Percentiles rank a stretch among this genome's conserved stretches.
These are phyloP conservation scores for Dermatophagoides farinae DNA, from an alignment of 1,140 invertebrate genomes.

Conservation along the genomic window DNA sequence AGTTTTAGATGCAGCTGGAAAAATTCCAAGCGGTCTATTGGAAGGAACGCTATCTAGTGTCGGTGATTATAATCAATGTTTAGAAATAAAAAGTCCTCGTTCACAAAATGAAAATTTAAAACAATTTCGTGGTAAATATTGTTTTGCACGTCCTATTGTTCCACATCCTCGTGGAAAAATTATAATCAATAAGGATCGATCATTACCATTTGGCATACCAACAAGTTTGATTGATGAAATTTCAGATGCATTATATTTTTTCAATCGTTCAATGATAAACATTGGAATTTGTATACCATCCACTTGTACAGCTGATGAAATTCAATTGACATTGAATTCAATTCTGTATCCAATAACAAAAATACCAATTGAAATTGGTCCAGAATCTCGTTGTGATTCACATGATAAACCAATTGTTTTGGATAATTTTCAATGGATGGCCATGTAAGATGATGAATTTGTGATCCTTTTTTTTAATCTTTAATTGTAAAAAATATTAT, in stretches of 20 bases:
- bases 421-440: constrained; percentile 1
- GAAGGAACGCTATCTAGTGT: constrained; percentile 12
- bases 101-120: not conserved
- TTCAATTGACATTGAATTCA: constrained; percentile 12
- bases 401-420: not conserved
- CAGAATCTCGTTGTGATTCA: not conserved
- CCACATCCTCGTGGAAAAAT: not conserved
- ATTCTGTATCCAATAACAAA: constrained; percentile 7
- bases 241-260: not conserved
- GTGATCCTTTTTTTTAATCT: not conserved
- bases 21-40: constrained; percentile 16
- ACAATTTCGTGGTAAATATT: constrained; percentile 9
- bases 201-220: not conserved
- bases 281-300: constrained; percentile 18
- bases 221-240: not conserved
- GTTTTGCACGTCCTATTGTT: not conserved
- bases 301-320: constrained; percentile 14
- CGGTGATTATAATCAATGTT: constrained; percentile 17
- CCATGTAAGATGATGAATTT: not conserved
- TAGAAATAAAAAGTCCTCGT: constrained; percentile 8
- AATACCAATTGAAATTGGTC: constrained; percentile 10
- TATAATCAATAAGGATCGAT: not conserved
- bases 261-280: constrained; percentile 10
- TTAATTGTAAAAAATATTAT: not conserved
- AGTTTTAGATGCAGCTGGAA: constrained; percentile 17